These are phyloP conservation scores for Rissa tridactyla DNA, from an alignment of 2,113 vertebrate genomes.

Conservation along the genomic window DNA sequence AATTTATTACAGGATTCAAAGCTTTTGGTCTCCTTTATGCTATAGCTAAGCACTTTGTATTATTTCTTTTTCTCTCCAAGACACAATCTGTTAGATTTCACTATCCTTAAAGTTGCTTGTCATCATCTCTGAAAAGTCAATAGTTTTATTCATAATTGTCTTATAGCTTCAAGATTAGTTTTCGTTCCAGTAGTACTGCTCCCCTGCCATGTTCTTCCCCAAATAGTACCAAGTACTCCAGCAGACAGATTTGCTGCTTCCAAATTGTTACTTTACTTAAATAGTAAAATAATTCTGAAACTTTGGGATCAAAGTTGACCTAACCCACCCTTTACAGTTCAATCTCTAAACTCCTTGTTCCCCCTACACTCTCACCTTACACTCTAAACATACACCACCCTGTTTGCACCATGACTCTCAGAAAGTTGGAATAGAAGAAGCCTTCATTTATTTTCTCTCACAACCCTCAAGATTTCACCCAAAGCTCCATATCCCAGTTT, in stretches of 20 bases:
- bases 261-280: neutral
- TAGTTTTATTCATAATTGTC: neutral
- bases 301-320: neutral
- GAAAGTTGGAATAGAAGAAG: neutral
- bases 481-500: neutral
- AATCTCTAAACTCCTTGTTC: neutral
- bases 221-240: neutral
- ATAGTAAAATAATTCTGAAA: neutral
- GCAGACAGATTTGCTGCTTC: neutral
- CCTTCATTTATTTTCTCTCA: neutral
- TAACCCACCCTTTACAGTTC: neutral
- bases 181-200: neutral
- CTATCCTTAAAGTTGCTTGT: neutral
- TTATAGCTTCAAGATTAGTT: neutral
- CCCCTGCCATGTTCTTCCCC: neutral
- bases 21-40: neutral
- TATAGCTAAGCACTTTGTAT: neutral
- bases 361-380: neutral
- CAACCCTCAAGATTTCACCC: neutral
- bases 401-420: neutral
- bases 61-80: neutral
- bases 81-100: neutral
- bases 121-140: neutral
- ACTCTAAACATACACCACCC: neutral
- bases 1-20: neutral